phyloP scores from a whole-genome alignment of 2,113 vertebrate genomes.

The Poicephalus gulielmi region DNA sequence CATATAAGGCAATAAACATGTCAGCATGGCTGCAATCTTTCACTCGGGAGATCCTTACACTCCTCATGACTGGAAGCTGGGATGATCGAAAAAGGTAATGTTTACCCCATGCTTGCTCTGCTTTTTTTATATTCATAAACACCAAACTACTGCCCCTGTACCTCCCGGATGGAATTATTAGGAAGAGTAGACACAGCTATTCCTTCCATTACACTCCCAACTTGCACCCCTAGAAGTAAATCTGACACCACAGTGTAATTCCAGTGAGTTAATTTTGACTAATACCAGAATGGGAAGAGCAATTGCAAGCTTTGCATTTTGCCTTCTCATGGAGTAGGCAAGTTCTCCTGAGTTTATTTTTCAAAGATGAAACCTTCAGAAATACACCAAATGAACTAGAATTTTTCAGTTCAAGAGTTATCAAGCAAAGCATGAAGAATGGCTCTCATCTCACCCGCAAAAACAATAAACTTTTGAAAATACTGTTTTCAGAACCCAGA shows the following conservation, averaged over 20 bases:
- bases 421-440: background rate
- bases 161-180: background rate
- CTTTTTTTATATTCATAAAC: background rate
- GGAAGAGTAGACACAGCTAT: background rate
- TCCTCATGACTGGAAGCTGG: background rate
- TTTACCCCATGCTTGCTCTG: background rate
- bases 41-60: background rate
- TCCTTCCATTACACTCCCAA: background rate
- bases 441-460: background rate
- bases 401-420: background rate
- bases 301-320: background rate
- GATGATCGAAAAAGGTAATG: background rate
- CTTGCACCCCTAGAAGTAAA: background rate
- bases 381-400: background rate
- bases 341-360: background rate
- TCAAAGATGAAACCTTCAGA: background rate
- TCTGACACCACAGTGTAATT: accelerated
- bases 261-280: background rate
- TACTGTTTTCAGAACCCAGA: background rate
- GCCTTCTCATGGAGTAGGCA: background rate
- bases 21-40: background rate
- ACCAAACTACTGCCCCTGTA: background rate
- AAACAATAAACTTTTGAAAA: background rate
- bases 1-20: background rate
- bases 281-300: background rate